Base-by-base conservation (phyloP, 2,113 vertebrate genomes). In the Herpailurus yagouaroundi region DNA sequence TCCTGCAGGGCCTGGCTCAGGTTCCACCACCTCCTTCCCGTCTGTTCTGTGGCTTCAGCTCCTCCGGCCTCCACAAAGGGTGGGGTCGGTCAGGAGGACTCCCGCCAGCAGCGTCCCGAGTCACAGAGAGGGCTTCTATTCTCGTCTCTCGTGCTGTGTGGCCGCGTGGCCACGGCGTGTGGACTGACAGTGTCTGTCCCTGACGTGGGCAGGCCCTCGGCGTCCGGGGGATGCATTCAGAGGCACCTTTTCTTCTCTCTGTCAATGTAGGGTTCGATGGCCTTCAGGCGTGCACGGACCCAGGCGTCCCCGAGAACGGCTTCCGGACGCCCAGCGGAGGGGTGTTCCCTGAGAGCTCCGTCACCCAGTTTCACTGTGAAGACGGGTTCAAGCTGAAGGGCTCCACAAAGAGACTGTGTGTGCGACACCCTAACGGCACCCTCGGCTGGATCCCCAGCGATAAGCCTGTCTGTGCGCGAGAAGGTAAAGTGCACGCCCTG, bases 331-430 rank as follows among this genome's bases (percentile, higher is more conserved):
- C 99, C 92, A 98, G 97, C 0, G 97, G 88, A 4, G 98, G 99
- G 4, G 98, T 99, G 11, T 99, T 99, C 98, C 99, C 99, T 76
- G 99, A 99, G 83, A 98, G 98, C 0, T 98, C 99, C 21, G 98
- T 99, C 36, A 98, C 99, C 82, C 98, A 99, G 2, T 99, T 99
- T 97, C 99, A 99, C 71, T 99, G 99, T 98, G 98, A 98, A 71
- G 99, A 99, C 9, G 99, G 99, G 92, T 99, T 99, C 97, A 99
- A 98, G 87, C 98, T 99, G 96, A 99, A 99, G 74, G 99, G 99
- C 66, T 98, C 99, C 52, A 89, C 98, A 16, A 99, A 99, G 98
- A 98, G 99, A 94, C 98, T 99, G 94, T 99, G 99, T 48, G 95
- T 98, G 96, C 99, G 98, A 97, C 98, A 98, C 91, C 92, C 98